phyloP scores from a whole-genome alignment of 2,113 vertebrate genomes.

The Turdus rufiventris region DNA sequence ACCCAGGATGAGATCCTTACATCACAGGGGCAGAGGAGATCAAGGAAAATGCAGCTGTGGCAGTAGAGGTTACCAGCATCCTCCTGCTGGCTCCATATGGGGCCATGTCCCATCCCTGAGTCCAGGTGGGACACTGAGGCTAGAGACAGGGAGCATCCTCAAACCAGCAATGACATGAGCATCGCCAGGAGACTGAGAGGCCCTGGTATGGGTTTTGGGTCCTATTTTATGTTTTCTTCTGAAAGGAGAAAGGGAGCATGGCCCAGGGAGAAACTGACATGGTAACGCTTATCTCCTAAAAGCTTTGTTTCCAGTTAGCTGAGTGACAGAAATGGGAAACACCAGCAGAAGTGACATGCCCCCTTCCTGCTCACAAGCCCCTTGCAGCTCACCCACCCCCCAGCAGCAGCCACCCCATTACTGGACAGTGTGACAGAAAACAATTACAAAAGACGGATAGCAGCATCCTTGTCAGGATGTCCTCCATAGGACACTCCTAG shows the following conservation, averaged over 20 bases:
- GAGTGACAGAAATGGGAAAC: not conserved
- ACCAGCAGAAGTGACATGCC: not conserved
- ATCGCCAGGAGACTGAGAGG: not conserved
- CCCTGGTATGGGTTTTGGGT: not conserved
- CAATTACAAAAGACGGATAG: not conserved
- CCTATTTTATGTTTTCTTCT: not conserved
- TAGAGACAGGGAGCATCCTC: not conserved
- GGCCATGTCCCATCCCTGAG: not conserved
- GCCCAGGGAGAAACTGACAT: not conserved
- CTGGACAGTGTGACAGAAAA: not conserved
- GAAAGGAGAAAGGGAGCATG: not conserved
- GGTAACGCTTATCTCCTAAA: not conserved
- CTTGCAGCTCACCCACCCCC: fast-evolving
- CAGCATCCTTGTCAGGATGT: not conserved
- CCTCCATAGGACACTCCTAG: not conserved
- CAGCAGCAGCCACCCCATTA: not conserved
- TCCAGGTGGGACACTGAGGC: not conserved
- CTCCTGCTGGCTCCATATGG: not conserved
- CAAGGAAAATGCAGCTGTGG: not conserved
- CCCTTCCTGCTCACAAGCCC: not conserved
- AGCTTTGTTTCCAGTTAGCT: not conserved
- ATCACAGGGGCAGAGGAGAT: not conserved
- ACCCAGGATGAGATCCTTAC: not conserved
- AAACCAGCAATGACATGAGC: not conserved
- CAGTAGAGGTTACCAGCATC: not conserved